Percentiles rank a stretch among this genome's conserved stretches.
Conservation (phyloP, 2,797 vertebrate genomes). For the Amblyraja radiata region DNA sequence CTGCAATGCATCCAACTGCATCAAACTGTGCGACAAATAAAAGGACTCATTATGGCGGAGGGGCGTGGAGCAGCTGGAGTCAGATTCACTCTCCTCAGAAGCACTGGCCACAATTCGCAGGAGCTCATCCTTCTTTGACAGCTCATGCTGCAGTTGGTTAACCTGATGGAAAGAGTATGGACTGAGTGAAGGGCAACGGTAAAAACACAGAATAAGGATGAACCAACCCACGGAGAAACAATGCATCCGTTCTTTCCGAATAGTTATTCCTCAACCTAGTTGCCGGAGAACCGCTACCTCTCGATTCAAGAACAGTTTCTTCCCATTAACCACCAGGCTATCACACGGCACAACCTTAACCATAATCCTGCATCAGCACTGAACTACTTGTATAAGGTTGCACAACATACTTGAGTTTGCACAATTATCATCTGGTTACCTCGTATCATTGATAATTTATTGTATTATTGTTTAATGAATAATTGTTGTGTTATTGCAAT, state of each 20-base stretch:
- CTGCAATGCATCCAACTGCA: slow-evolving; percentile 82
- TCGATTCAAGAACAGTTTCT: background rate
- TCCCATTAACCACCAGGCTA: too few species aligned
- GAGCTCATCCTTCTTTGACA: slow-evolving; percentile 88
- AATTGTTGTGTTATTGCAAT: too few species aligned
- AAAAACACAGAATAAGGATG: background rate
- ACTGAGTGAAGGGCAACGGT: background rate
- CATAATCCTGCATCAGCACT: too few species aligned
- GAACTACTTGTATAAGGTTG: too few species aligned
- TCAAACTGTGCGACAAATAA: slow-evolving; percentile 59
- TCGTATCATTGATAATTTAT: too few species aligned
- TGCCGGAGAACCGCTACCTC: background rate
- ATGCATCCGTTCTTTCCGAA: background rate
- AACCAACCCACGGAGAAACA: background rate
- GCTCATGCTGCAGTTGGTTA: slow-evolving; percentile 89
- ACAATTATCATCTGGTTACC: too few species aligned
- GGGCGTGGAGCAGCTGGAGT: slow-evolving; percentile 82
- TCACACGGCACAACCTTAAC: too few species aligned
- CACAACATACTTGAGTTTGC: too few species aligned
- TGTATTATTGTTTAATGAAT: too few species aligned
- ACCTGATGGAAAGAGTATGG: slow-evolving; percentile 59
- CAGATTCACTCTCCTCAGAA: slow-evolving; percentile 89
- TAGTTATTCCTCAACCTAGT: background rate
- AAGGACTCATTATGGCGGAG: slow-evolving; percentile 60
- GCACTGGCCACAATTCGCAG: slow-evolving; percentile 84